Conservation (phyloP, 2,113 vertebrate genomes). For the Bubalus kerabau region DNA sequence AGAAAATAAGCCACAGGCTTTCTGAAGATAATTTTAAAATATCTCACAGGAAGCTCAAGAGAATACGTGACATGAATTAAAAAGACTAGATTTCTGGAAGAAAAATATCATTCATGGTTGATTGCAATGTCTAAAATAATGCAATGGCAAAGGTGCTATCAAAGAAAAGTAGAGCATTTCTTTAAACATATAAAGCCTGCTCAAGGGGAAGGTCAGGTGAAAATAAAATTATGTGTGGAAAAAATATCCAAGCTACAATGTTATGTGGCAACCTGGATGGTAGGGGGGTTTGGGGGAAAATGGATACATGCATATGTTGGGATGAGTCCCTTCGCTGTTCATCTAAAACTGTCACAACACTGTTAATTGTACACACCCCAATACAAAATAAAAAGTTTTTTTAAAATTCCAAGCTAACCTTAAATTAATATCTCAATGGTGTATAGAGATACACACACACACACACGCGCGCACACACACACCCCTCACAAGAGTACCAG, state of each 20-base stretch:
- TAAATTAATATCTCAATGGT: background rate
- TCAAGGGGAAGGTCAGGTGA: background rate
- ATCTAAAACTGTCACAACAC: background rate
- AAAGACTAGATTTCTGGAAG: background rate
- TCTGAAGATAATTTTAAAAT: conserved; percentile 45
- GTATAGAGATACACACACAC: background rate
- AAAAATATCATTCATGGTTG: background rate
- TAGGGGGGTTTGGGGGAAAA: background rate
- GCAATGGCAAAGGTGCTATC: background rate
- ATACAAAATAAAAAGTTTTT: background rate
- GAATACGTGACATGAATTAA: conserved; percentile 13
- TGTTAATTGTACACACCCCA: background rate
- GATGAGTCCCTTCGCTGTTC: background rate
- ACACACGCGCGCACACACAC: background rate
- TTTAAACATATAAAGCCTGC: conserved; percentile 27
- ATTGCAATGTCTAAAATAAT: conserved; percentile 29
- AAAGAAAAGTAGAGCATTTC: background rate
- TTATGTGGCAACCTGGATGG: background rate
- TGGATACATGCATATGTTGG: background rate
- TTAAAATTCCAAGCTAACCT: background rate
- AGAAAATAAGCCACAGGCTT: background rate
- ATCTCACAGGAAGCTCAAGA: background rate
- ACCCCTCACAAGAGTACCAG: background rate
- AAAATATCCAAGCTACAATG: background rate
- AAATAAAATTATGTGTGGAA: conserved; percentile 10